phyloP scores from a whole-genome alignment of 2,113 vertebrate species.

The Canis aureus region DNA sequence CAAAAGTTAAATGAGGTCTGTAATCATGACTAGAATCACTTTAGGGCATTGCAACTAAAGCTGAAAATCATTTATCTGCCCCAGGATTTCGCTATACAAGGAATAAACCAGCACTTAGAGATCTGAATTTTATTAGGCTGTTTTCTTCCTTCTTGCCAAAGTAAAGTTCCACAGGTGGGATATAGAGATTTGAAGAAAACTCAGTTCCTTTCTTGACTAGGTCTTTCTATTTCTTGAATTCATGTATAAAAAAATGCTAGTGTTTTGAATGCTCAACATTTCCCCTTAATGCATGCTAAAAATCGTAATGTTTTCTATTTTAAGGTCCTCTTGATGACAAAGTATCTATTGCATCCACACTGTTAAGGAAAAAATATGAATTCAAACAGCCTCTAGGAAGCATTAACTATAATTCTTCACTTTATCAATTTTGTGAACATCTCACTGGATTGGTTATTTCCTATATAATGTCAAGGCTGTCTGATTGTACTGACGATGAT shows the following conservation, averaged over 20 bases:
- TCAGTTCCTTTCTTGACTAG: slow-evolving; percentile 20
- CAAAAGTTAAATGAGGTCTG: background rate
- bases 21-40: background rate
- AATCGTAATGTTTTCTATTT: slow-evolving; percentile 55
- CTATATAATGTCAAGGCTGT: slow-evolving; percentile 44
- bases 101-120: slow-evolving; percentile 51
- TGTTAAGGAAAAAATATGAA: slow-evolving; percentile 19
- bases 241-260: slow-evolving; percentile 11
- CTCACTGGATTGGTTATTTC: slow-evolving; percentile 58
- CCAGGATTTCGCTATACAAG: slow-evolving; percentile 6
- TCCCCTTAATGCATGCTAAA: slow-evolving; percentile 49
- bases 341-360: background rate
- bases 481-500: background rate
- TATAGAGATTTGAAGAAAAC: slow-evolving; percentile 52
- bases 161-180: slow-evolving; percentile 17
- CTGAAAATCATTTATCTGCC: slow-evolving; percentile 33
- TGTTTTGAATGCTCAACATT: slow-evolving; percentile 21
- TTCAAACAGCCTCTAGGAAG: background rate
- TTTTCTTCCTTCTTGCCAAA: slow-evolving; percentile 20
- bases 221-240: slow-evolving; percentile 40
- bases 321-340: slow-evolving; percentile 57
- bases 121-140: background rate
- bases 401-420: slow-evolving; percentile 12
- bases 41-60: background rate
- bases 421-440: slow-evolving; percentile 55